These are phyloP conservation scores for Papilio elwesi DNA, from an alignment of 2,888 invertebrate species.

Conservation along the genomic window DNA sequence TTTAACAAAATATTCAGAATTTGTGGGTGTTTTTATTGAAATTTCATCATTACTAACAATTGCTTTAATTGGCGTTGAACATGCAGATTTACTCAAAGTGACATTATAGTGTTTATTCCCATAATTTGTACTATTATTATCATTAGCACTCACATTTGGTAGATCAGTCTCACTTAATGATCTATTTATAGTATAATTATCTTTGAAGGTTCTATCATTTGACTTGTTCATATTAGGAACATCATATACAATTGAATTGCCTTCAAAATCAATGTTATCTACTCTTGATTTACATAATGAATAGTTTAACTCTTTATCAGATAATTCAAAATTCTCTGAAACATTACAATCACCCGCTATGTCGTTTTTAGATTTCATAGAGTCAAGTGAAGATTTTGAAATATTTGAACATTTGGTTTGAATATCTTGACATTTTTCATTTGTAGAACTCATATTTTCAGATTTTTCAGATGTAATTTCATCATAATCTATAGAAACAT, in stretches of 20 bases:
- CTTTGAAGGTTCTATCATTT: conserved; percentile 32
- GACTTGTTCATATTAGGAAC: conserved; percentile 45
- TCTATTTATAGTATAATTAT: conserved; percentile 39
- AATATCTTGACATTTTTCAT: conserved; percentile 22
- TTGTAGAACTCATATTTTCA: conserved; percentile 23
- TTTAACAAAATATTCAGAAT: conserved; percentile 79
- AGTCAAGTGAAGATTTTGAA: conserved; percentile 20
- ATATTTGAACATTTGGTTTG: not conserved
- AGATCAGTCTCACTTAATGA: conserved; percentile 52
- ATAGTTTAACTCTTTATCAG: conserved; percentile 87
- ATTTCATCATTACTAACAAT: conserved; percentile 26
- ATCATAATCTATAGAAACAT: conserved; percentile 75
- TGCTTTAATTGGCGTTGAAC: conserved; percentile 32
- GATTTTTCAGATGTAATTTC: conserved; percentile 54
- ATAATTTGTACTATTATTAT: conserved; percentile 27
- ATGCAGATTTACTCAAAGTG: conserved; percentile 23
- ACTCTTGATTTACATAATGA: conserved; percentile 74
- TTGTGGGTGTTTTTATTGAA: conserved; percentile 64
- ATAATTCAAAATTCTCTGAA: conserved; percentile 68
- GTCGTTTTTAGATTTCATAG: conserved; percentile 40
- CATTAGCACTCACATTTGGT: conserved; percentile 52
- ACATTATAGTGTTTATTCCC: conserved; percentile 40
- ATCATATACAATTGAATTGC: conserved; percentile 57
- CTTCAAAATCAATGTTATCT: conserved; percentile 58
- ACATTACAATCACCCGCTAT: conserved; percentile 53